Conservation (phyloP, 2,113 vertebrate species). For the Carassius carassius region DNA sequence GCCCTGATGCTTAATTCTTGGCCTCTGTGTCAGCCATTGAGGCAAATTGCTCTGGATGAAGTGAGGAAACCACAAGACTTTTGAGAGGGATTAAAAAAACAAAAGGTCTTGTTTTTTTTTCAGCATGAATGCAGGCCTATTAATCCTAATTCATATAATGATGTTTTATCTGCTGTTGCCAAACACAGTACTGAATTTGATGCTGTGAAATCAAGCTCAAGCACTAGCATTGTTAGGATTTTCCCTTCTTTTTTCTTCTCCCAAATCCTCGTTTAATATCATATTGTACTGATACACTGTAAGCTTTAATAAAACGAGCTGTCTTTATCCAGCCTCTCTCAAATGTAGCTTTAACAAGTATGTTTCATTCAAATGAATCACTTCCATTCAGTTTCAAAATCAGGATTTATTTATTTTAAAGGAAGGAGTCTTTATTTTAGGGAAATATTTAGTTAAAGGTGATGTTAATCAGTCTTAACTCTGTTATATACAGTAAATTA, state of each 20-base stretch:
- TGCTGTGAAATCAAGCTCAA: not conserved
- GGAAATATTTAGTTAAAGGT: not conserved
- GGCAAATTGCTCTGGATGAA: constrained; percentile 56
- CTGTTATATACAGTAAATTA: not conserved
- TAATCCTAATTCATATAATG: constrained; percentile 2
- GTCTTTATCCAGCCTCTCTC: not conserved
- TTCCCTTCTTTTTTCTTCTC: not conserved
- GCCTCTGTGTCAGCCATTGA: constrained; percentile 58
- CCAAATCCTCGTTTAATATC: not conserved
- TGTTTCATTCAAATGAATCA: too few species aligned
- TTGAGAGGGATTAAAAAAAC: constrained; percentile 18
- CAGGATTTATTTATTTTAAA: too few species aligned
- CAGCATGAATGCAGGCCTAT: constrained; percentile 41
- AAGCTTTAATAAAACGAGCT: not conserved
- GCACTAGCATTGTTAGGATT: not conserved
- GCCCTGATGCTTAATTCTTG: constrained; percentile 54
- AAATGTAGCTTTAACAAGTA: not conserved
- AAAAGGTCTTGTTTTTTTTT: not conserved
- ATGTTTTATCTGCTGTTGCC: constrained; percentile 15
- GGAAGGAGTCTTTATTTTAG: too few species aligned
- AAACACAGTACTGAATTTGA: not conserved
- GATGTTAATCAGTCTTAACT: not conserved
- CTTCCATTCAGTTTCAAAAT: too few species aligned
- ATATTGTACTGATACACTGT: not conserved
- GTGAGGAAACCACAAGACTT: constrained; percentile 51